These are phyloP conservation scores for Odontomyia ornata DNA, from an alignment of 2,888 invertebrate species.

Conservation along the genomic window DNA sequence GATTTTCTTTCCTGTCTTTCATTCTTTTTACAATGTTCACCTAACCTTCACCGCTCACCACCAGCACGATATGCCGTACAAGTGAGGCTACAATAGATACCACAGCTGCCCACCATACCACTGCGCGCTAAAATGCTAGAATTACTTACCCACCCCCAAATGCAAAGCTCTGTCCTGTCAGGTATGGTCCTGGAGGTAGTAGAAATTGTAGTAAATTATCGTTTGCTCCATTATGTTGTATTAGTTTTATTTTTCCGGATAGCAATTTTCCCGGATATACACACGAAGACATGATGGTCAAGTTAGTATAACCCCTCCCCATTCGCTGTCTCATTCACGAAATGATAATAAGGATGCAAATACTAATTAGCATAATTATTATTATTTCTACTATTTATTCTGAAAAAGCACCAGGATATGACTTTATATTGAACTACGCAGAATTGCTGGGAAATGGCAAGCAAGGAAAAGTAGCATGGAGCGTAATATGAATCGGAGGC, in stretches of 20 bases:
- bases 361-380: slow-evolving; percentile 34
- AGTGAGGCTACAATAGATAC: no score
- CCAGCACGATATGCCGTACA: no score
- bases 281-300: not conserved
- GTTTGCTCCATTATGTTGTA: slow-evolving; percentile 22
- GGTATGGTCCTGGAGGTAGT: not conserved
- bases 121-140: no score
- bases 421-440: not conserved
- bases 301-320: not conserved
- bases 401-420: not conserved
- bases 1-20: slow-evolving; percentile 18
- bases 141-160: no score
- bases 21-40: not conserved
- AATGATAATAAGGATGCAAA: slow-evolving; percentile 9
- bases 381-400: slow-evolving; percentile 5
- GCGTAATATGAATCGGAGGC: no score
- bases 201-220: slow-evolving; percentile 21
- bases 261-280: slow-evolving; percentile 12
- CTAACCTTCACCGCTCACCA: not conserved
- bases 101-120: no score
- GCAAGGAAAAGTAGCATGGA: not conserved
- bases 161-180: not conserved
- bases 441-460: not conserved
- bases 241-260: slow-evolving; percentile 17
- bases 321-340: not conserved